These are phyloP conservation scores for Pipra filicauda DNA, from an alignment of 2,113 vertebrate species.

Conservation along the genomic window DNA sequence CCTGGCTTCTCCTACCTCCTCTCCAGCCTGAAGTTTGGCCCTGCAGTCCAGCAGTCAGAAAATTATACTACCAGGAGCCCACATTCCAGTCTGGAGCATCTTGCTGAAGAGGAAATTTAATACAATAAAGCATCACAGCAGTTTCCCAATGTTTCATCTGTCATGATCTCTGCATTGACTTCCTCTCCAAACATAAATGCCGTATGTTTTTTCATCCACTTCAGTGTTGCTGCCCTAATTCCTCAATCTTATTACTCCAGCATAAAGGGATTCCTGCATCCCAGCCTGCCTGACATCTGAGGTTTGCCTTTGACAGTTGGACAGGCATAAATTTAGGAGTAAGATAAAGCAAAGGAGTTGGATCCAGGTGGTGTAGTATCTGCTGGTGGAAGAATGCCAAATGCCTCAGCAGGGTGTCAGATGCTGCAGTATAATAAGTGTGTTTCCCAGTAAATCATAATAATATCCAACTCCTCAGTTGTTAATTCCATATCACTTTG, in stretches of 20 bases:
- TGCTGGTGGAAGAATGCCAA: not conserved
- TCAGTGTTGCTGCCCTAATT: not conserved
- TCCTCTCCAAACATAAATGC: not conserved
- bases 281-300: not conserved
- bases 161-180: not conserved
- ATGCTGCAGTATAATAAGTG: not conserved
- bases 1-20: not conserved
- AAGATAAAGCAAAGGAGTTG: not conserved
- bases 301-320: not conserved
- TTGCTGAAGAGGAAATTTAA: not conserved
- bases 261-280: not conserved
- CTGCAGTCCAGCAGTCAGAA: not conserved
- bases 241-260: not conserved
- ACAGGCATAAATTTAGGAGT: not conserved
- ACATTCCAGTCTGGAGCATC: not conserved
- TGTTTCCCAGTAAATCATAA: not conserved
- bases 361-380: not conserved
- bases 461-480: not conserved
- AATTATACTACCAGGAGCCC: not conserved
- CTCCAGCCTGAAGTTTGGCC: not conserved
- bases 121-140: not conserved
- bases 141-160: not conserved
- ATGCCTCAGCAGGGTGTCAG: not conserved
- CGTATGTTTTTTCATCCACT: not conserved
- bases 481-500: not conserved